These are phyloP conservation scores for Sebastes umbrosus DNA, from an alignment of 2,797 vertebrate genomes.

Conservation along the genomic window DNA sequence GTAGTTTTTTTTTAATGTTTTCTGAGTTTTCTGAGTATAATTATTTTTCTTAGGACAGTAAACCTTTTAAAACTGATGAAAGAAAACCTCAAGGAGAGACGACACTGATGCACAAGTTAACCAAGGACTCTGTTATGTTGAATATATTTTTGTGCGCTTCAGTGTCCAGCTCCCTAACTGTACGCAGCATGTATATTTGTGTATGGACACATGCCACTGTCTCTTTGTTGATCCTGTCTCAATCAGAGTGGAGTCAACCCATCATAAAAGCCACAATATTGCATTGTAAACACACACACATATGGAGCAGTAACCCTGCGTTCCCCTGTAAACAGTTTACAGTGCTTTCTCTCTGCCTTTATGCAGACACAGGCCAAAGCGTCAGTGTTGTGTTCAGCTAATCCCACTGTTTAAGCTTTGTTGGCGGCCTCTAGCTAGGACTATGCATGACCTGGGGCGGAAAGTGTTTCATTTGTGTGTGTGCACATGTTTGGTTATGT, in stretches of 20 bases:
- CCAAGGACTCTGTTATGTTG: background rate
- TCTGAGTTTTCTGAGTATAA: background rate
- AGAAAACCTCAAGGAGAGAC: background rate
- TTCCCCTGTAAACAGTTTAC: conserved; percentile 77
- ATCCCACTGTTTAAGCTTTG: conserved; percentile 73
- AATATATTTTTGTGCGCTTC: background rate
- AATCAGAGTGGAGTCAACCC: conserved; percentile 66
- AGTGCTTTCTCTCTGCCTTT: conserved; percentile 54
- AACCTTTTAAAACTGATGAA: background rate
- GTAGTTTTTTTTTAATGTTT: background rate
- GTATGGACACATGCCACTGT: conserved; percentile 61
- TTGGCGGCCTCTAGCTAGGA: conserved; percentile 56
- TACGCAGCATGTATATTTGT: conserved; percentile 38
- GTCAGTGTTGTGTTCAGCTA: conserved; percentile 76
- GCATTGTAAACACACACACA: conserved; percentile 51
- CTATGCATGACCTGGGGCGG: conserved; percentile 30
- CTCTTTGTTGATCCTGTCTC: conserved; percentile 64
- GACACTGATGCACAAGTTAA: background rate
- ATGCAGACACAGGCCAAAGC: conserved; percentile 66
- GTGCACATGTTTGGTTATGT: conserved; percentile 39
- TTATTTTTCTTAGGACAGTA: background rate
- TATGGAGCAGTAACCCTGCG: conserved; percentile 46
- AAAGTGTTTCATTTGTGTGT: conserved; percentile 38
- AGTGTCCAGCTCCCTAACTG: conserved; percentile 11
- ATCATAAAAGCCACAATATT: conserved; percentile 65